phyloP scores from a whole-genome alignment of 2,888 invertebrate genomes.

The Aphrophora alni region DNA sequence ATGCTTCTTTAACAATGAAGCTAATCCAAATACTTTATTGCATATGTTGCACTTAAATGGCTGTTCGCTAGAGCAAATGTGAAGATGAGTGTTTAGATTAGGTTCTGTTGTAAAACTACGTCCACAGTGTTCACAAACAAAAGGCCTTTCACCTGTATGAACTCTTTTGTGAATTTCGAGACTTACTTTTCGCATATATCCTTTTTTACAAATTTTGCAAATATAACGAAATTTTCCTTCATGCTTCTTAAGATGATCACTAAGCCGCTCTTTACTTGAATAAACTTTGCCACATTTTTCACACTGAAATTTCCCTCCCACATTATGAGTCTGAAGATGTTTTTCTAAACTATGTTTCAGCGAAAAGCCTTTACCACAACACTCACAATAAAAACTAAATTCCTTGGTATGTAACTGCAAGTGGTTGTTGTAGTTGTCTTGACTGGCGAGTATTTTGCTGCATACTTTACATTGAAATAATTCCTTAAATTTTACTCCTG shows the following conservation, averaged over 20 bases:
- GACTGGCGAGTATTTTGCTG: slow-evolving; percentile 49
- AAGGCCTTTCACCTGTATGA: slow-evolving; percentile 44
- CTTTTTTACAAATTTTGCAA: slow-evolving; percentile 51
- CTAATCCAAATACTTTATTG: slow-evolving; percentile 52
- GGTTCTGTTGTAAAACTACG: slow-evolving; percentile 27
- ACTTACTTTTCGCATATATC: slow-evolving; percentile 45
- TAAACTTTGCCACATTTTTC: slow-evolving; percentile 50
- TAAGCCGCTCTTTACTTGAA: slow-evolving; percentile 48
- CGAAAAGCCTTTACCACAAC: slow-evolving; percentile 51
- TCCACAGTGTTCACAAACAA: slow-evolving; percentile 36
- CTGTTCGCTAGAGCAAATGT: slow-evolving; percentile 54
- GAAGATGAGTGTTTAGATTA: slow-evolving; percentile 28
- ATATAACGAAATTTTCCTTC: slow-evolving; percentile 46
- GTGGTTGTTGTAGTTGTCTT: slow-evolving; percentile 49
- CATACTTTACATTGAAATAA: slow-evolving; percentile 47
- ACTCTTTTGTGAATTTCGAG: slow-evolving; percentile 51
- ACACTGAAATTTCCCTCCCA: slow-evolving; percentile 47
- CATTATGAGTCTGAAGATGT: slow-evolving; percentile 48
- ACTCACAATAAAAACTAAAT: slow-evolving; percentile 49
- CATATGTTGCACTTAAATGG: slow-evolving; percentile 57
- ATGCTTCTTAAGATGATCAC: slow-evolving; percentile 51
- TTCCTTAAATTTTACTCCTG: not conserved
- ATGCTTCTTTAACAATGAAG: slow-evolving; percentile 26
- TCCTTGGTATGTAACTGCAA: slow-evolving; percentile 46
- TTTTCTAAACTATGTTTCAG: slow-evolving; percentile 46